phyloP scores from a whole-genome alignment of 2,113 vertebrate species.

The Chaenocephalus aceratus region DNA sequence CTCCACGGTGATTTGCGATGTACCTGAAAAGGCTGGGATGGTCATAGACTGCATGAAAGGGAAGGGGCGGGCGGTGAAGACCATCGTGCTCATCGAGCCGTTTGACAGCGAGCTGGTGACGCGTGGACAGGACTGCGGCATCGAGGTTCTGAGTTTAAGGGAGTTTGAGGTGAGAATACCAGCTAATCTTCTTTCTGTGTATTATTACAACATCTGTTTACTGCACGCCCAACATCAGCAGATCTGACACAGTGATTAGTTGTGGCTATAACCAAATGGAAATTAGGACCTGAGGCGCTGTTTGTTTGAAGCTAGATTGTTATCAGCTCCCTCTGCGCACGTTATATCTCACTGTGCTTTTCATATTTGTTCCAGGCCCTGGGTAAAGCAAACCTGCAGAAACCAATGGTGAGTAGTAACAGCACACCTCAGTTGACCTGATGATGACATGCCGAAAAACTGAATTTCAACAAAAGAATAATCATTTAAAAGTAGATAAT shows the following conservation, averaged over 20 bases:
- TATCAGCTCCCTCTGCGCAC: not conserved
- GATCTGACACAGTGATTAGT: not conserved
- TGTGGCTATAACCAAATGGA: not conserved
- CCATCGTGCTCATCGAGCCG: constrained; percentile 89
- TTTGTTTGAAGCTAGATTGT: not conserved
- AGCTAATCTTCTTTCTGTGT: not conserved
- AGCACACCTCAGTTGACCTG: not conserved
- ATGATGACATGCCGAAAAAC: not conserved
- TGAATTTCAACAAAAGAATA: not conserved
- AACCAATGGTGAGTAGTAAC: constrained; percentile 85
- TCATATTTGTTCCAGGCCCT: constrained; percentile 80
- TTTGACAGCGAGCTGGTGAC: constrained; percentile 86
- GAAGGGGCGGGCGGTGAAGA: constrained; percentile 85
- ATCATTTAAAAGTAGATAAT: not conserved
- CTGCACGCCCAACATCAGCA: not conserved
- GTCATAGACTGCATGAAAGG: constrained; percentile 86
- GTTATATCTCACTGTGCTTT: not conserved
- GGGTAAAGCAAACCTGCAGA: constrained; percentile 85
- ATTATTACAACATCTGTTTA: not conserved
- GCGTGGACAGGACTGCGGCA: constrained; percentile 84
- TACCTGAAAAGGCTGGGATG: constrained; percentile 88
- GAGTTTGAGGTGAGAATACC: constrained; percentile 87
- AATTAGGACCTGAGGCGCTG: not conserved
- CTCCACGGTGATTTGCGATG: constrained; percentile 92
- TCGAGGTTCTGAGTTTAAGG: constrained; percentile 89